Evolutionary conservation across 2,888 invertebrate species (phyloP).

Genomic region (Phasia obesa): DNA sequence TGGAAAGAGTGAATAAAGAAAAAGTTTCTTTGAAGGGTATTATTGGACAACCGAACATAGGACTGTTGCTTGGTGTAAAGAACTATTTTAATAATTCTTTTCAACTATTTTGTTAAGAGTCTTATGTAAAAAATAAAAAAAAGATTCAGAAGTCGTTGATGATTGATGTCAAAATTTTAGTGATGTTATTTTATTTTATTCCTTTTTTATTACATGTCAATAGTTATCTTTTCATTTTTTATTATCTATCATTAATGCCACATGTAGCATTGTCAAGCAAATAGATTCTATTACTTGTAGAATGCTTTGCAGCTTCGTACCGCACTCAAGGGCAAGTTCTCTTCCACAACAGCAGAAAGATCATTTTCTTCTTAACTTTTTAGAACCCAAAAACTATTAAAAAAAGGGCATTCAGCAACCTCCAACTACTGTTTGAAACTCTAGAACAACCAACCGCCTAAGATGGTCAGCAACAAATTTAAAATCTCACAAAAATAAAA

Average conservation of each 20-base stretch:
- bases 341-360: background rate
- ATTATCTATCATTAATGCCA: background rate
- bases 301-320: background rate
- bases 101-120: too few relatives aligned
- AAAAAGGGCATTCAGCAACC: background rate
- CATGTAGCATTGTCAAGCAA: conserved; percentile 6
- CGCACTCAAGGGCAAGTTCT: conserved; percentile 15
- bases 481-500: background rate
- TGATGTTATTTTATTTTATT: background rate
- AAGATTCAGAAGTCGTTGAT: too few relatives aligned
- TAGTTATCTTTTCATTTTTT: background rate
- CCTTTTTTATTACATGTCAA: background rate
- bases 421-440: conserved; percentile 38
- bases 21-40: too few relatives aligned
- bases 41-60: too few relatives aligned
- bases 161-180: too few relatives aligned
- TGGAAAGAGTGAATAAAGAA: too few relatives aligned
- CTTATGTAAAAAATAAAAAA: too few relatives aligned
- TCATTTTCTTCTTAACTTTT: background rate
- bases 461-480: conserved; percentile 18
- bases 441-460: background rate
- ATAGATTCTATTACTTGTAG: background rate
- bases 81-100: too few relatives aligned
- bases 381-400: conserved; percentile 1
- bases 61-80: too few relatives aligned